phyloP scores from a whole-genome alignment of 30 jellyfish, hydroid and myxozoan genomes.

The Hydractinia echinata region DNA sequence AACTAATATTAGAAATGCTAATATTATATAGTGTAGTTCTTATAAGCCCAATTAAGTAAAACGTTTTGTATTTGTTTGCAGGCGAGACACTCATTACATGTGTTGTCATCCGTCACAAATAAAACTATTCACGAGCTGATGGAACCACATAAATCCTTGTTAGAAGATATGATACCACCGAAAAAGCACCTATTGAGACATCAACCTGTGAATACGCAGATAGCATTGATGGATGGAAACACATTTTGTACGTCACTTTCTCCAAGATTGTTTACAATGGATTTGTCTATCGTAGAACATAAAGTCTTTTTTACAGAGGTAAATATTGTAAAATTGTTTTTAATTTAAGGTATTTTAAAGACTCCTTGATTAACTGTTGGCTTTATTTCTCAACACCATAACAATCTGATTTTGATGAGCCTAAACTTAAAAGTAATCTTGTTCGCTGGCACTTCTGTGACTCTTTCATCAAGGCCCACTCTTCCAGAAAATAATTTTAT shows the following conservation, averaged over 20 bases:
- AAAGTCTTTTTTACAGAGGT: conserved; percentile 98
- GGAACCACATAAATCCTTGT: conserved; percentile 99
- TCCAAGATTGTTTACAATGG: conserved; percentile 96
- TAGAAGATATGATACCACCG: conserved; percentile 99
- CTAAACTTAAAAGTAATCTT: no score
- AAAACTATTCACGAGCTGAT: conserved; percentile 73
- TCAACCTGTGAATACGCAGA: conserved; percentile 96
- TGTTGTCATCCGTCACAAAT: conserved; percentile 71
- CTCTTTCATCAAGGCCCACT: no score
- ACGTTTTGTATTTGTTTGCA: not conserved
- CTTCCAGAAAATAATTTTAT: no score
- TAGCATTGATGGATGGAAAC: conserved; percentile 97
- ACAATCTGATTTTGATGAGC: no score
- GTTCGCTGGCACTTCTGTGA: no score
- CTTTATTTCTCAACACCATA: no score
- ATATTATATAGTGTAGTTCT: not conserved
- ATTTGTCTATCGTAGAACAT: conserved; percentile 86
- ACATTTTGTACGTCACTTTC: conserved; percentile 91
- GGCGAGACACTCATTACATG: conserved; percentile 96
- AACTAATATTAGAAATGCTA: not conserved
- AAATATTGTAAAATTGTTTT: not conserved
- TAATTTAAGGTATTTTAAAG: no score
- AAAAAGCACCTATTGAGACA: conserved; percentile 95
- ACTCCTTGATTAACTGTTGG: no score
- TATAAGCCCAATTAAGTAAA: not conserved